These are phyloP conservation scores for Ascaphus truei DNA, from an alignment of 2,113 vertebrate genomes.

Conservation along the genomic window DNA sequence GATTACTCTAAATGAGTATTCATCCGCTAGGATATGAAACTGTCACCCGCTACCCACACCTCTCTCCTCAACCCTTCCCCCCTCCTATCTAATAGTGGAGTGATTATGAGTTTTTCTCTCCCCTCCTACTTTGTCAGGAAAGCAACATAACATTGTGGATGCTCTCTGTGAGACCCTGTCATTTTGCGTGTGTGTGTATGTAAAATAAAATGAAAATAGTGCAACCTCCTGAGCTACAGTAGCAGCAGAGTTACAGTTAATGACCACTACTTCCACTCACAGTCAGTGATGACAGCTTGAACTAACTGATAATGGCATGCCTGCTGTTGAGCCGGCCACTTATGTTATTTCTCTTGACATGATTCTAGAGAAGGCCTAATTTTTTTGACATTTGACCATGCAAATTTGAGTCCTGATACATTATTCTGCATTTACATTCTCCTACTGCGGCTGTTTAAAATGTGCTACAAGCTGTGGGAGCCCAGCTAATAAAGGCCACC, in stretches of 20 bases:
- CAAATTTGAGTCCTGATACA: conserved; percentile 97
- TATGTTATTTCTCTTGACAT: conserved; percentile 96
- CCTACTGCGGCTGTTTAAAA: conserved; percentile 81
- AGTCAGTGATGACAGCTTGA: conserved; percentile 91
- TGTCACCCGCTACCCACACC: conserved; percentile 53
- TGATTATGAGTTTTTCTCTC: conserved; percentile 36
- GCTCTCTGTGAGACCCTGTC: conserved; percentile 71
- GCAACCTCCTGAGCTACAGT: conserved; percentile 53
- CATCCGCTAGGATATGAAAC: conserved; percentile 65
- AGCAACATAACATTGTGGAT: conserved; percentile 50
- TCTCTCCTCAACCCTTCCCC: not conserved
- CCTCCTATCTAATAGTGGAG: conserved; percentile 7
- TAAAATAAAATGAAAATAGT: conserved; percentile 60
- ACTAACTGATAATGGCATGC: conserved; percentile 93
- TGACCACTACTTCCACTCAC: conserved; percentile 83
- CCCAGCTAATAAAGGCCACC: conserved; percentile 80
- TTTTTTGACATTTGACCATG: conserved; percentile 99
- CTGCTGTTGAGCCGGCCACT: conserved; percentile 87
- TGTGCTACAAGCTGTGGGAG: conserved; percentile 76
- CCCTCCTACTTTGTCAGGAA: conserved; percentile 57
- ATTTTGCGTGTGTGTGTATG: conserved; percentile 67
- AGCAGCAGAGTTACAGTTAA: conserved; percentile 77
- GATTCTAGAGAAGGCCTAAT: conserved; percentile 95
- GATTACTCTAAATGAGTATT: conserved; percentile 81
- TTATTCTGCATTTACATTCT: conserved; percentile 98